These are phyloP conservation scores for Hirtodrosophila alboralis DNA, from an alignment of 2,888 invertebrate genomes.

Conservation along the genomic window DNA sequence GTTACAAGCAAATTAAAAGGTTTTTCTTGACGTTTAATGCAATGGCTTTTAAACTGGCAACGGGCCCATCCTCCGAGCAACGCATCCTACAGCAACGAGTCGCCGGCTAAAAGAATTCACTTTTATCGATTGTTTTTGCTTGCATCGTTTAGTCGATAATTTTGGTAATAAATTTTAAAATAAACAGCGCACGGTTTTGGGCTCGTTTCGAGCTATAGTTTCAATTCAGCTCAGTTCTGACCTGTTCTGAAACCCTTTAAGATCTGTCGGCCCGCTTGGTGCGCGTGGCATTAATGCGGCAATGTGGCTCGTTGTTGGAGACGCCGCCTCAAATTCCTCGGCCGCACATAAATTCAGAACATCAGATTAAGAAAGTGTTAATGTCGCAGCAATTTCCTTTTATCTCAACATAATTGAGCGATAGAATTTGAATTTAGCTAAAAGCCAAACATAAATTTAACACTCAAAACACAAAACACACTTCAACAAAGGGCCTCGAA, in stretches of 20 bases:
- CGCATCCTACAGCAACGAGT: constrained; percentile 16
- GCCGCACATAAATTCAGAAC: constrained; percentile 78
- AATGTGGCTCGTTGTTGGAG: constrained; percentile 36
- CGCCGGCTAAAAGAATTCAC: constrained; percentile 68
- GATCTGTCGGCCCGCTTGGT: constrained; percentile 24
- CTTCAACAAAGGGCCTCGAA: constrained; percentile 47
- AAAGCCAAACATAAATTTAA: constrained; percentile 82
- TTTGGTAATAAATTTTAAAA: constrained; percentile 81
- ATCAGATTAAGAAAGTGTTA: constrained; percentile 79
- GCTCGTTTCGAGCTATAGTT: constrained; percentile 24
- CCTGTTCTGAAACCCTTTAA: constrained; percentile 33
- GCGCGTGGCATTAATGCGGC: constrained; percentile 48
- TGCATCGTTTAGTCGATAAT: constrained; percentile 82
- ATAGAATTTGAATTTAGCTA: constrained; percentile 83
- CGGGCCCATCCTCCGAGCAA: constrained; percentile 18
- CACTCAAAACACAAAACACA: constrained; percentile 72
- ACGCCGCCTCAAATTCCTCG: constrained; percentile 75
- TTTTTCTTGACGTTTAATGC: constrained; percentile 79
- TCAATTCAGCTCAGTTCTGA: constrained; percentile 10
- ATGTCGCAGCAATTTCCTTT: constrained; percentile 80
- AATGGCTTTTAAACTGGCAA: constrained; percentile 68
- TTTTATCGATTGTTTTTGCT: constrained; percentile 82
- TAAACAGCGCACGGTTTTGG: constrained; percentile 65
- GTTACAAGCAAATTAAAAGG: constrained; percentile 83
- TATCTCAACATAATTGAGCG: constrained; percentile 83